Conservation (phyloP, 2,888 invertebrate species). For the Erebia ligea region DNA sequence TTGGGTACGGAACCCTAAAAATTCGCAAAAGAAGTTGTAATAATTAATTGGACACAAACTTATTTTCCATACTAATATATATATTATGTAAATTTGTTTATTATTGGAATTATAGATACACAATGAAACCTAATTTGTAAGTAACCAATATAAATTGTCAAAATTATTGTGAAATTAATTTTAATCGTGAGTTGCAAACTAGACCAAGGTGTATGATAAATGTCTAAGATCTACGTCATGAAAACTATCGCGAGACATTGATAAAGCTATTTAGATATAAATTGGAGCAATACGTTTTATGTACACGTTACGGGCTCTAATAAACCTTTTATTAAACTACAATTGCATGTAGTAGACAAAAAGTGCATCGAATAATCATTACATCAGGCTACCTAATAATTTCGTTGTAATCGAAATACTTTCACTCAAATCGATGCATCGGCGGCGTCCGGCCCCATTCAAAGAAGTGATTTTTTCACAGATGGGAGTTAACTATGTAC, state of each 20-base stretch:
- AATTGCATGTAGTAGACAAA: constrained; percentile 50
- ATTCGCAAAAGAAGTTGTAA: no score
- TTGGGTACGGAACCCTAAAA: no score
- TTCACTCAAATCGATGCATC: constrained; percentile 68
- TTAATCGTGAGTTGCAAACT: background rate
- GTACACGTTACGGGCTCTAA: background rate
- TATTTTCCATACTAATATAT: no score
- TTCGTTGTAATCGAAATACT: constrained; percentile 75
- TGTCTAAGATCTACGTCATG: constrained; percentile 1
- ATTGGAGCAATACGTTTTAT: constrained; percentile 12
- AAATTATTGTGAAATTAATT: background rate
- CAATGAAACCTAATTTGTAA: background rate
- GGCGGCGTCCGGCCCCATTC: constrained; percentile 48
- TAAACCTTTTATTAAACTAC: constrained; percentile 54
- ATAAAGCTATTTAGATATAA: constrained; percentile 15
- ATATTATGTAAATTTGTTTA: no score
- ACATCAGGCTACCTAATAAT: constrained; percentile 72
- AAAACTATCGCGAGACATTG: background rate
- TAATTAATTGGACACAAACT: no score
- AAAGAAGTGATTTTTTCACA: constrained; percentile 48
- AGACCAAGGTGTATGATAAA: constrained; percentile 1
- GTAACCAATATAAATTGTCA: background rate
- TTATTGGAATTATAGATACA: no score
- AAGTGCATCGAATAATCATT: constrained; percentile 67
- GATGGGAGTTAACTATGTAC: constrained; percentile 46